Percentiles rank a stretch among this genome's conserved stretches.
phyloP scores from a whole-genome alignment of 2,797 vertebrate species.

The Anniella stebbinsi region DNA sequence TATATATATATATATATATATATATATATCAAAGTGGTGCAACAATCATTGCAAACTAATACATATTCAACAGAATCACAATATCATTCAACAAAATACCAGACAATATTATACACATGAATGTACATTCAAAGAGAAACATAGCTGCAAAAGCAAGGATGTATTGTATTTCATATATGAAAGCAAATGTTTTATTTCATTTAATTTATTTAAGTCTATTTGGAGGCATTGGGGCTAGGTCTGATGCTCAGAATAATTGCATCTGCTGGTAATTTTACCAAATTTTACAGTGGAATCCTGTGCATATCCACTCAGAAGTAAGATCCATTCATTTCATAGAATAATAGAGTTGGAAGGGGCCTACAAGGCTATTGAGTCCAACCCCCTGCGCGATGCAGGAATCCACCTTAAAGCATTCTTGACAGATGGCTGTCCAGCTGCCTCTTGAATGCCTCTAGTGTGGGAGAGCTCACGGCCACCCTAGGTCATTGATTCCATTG shows the following conservation, averaged over 20 bases:
- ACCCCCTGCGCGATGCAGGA: too few species aligned
- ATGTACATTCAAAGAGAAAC: neutral
- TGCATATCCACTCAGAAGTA: neutral
- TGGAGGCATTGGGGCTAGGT: too few species aligned
- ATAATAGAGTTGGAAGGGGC: too few species aligned
- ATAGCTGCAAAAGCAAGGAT: neutral
- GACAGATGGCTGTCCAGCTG: too few species aligned
- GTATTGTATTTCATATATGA: neutral
- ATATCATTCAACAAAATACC: slow-evolving; percentile 37
- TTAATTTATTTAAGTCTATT: neutral
- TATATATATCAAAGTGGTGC: too few species aligned
- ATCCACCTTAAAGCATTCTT: too few species aligned
- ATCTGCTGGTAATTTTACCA: neutral
- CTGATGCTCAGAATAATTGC: neutral
- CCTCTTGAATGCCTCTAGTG: too few species aligned
- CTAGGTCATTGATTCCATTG: too few species aligned
- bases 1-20: too few species aligned
- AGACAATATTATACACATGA: neutral
- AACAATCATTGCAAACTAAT: slow-evolving; percentile 63
- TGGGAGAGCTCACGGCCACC: too few species aligned
- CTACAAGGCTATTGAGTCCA: too few species aligned
- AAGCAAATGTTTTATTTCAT: neutral
- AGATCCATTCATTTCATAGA: too few species aligned
- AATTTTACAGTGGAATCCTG: neutral
- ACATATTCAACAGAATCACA: slow-evolving; percentile 59